Evolutionary conservation across 2,888 invertebrate genomes (phyloP).

Genomic region (Sepiola atlantica): DNA sequence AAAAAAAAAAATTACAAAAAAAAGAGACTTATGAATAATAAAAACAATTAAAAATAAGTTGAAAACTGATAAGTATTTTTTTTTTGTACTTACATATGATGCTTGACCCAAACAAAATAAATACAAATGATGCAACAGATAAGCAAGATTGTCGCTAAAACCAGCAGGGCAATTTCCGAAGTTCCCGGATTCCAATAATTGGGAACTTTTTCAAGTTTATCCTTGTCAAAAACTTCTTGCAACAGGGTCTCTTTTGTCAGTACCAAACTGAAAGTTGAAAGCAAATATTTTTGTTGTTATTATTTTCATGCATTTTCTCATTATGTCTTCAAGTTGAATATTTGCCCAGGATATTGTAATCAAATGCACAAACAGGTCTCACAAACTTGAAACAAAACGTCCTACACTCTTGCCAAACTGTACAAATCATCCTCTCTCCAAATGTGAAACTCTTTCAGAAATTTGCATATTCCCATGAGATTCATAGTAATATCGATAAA

Average conservation of each 20-base stretch:
- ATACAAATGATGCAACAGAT: constrained; percentile 19
- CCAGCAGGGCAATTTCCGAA: not conserved
- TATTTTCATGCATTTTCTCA: not conserved
- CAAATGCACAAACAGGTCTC: too few species aligned
- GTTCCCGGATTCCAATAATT: not conserved
- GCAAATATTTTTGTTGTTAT: not conserved
- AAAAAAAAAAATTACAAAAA: not conserved
- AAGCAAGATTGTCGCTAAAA: not conserved
- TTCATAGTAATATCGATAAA: too few species aligned
- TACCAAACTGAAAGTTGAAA: constrained; percentile 33
- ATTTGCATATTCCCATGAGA: too few species aligned
- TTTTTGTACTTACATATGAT: not conserved
- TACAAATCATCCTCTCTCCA: too few species aligned
- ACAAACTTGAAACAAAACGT: too few species aligned
- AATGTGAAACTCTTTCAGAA: too few species aligned
- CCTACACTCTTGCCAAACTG: too few species aligned
- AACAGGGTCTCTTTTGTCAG: not conserved
- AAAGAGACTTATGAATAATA: not conserved
- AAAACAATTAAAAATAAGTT: not conserved
- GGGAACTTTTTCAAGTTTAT: not conserved
- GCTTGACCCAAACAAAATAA: not conserved
- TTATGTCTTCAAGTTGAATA: not conserved
- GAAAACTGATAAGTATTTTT: not conserved
- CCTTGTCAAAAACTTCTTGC: constrained; percentile 23
- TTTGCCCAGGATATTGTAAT: too few species aligned